Base-by-base conservation (phyloP, 2,797 vertebrate species). In the Carapus acus region DNA sequence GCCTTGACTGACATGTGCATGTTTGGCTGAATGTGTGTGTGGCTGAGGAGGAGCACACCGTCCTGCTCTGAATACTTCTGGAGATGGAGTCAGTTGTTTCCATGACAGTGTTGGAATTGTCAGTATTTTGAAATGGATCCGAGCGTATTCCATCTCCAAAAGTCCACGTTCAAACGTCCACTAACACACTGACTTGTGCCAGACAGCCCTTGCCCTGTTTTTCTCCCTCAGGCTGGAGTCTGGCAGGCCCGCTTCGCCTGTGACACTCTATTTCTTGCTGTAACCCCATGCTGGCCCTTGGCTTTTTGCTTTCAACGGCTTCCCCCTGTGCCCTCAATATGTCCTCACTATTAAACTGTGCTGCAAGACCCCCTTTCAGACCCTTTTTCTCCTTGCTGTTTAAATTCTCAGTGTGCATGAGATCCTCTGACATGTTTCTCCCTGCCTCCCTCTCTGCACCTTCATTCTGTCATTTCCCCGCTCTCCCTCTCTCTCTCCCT, bases 381-480 rank as follows among this genome's bases (percentile, higher is more conserved):
- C 57, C 64, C 22, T 55, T 54, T 57, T 65, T 54, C 65, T 68
- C 58, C 58, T 62, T 71, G 56, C 67, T 71, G 71, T 78, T 77
- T 36, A 52, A 67, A 67, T 54, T 65, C 38, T 62, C 33, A 57
- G 56, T 71, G 43, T 4, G 79, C 82, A 83, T 82, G 79, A 61
- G 18, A 74, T 78, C 67, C 81, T 71, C 67, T 68, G 36, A 77
- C 57, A 42, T 79, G 19, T 65, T 72, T 70, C 73, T 74, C 79
- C 83, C 72, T 66, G 70, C 63, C 63, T 68, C 70, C 60, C 60
- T 58, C 50, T 74, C 67, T 73, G 43, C 43, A 52, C 17, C 59
- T 44, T 20, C 48, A 72, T n/a, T n/a, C n/a, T n/a, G n/a, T n/a
- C n/a, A n/a, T n/a, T n/a, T n/a, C n/a, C n/a, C n/a, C n/a, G n/a